Conservation (phyloP, 2,113 vertebrate genomes). For the Callaeas wilsoni region DNA sequence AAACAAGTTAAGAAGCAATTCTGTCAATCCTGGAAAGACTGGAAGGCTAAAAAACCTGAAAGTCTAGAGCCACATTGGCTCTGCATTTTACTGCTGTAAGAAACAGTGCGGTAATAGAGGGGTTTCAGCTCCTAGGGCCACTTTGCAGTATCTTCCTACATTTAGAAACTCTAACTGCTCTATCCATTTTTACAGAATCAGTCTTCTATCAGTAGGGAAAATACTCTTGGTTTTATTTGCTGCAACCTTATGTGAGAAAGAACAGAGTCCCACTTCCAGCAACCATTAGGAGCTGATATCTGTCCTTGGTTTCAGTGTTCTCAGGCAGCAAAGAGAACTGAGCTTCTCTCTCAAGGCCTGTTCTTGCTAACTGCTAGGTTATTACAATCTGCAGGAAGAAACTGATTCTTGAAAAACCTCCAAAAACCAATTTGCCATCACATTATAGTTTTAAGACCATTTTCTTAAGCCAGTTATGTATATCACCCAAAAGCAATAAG, state of each 20-base stretch:
- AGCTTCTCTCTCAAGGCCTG: neutral
- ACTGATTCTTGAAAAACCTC: neutral
- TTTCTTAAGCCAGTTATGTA: neutral
- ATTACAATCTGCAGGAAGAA: neutral
- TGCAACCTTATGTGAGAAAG: neutral
- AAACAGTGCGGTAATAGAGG: neutral
- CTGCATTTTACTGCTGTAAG: neutral
- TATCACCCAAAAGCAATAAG: neutral
- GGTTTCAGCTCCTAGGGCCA: neutral
- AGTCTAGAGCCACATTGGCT: neutral
- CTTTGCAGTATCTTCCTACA: neutral
- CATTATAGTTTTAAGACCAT: neutral
- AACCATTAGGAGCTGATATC: neutral
- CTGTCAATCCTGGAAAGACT: neutral
- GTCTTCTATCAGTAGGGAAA: neutral
- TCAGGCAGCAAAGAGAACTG: neutral
- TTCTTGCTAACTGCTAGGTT: neutral
- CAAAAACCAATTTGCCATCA: neutral
- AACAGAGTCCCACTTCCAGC: neutral
- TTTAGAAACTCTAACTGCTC: neutral
- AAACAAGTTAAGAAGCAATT: neutral
- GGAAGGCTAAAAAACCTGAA: neutral
- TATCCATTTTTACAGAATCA: neutral
- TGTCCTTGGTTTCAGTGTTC: neutral
- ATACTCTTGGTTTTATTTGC: neutral